phyloP scores from a whole-genome alignment of 2,888 invertebrate species.

The Epirrita christyi region DNA sequence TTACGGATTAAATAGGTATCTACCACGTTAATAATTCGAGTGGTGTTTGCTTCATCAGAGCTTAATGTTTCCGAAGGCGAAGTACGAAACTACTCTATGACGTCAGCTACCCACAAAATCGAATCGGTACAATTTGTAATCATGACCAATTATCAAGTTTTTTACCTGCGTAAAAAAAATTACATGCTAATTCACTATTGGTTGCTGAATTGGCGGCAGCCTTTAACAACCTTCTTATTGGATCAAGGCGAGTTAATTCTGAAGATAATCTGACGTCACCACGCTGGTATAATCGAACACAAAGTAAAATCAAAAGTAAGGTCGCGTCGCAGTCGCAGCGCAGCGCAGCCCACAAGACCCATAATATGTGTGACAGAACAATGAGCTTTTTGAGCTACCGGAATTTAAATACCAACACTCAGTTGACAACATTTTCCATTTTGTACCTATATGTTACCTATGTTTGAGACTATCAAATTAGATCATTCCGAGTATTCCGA shows the following conservation, averaged over 20 bases:
- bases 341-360: constrained; percentile 51
- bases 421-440: too few relatives aligned
- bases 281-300: constrained; percentile 55
- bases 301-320: constrained; percentile 62
- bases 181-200: constrained; percentile 31
- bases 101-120: constrained; percentile 34
- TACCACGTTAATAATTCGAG: background rate
- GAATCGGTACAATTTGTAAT: constrained; percentile 35
- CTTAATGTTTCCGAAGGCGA: constrained; percentile 22
- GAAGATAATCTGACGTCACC: constrained; percentile 67
- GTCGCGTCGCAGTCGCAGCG: too few relatives aligned
- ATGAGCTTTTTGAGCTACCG: constrained; percentile 34
- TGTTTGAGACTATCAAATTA: too few relatives aligned
- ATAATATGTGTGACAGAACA: constrained; percentile 38
- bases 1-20: background rate
- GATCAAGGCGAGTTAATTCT: constrained; percentile 70
- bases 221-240: constrained; percentile 48
- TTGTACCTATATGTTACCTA: too few relatives aligned
- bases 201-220: constrained; percentile 36
- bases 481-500: too few relatives aligned
- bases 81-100: constrained; percentile 37
- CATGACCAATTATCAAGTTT: constrained; percentile 34
- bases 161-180: constrained; percentile 28
- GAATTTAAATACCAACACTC: background rate
- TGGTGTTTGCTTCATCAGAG: too few relatives aligned